Evolutionary conservation across 2,113 vertebrate species (phyloP).

Genomic region (Phoxinus phoxinus): DNA sequence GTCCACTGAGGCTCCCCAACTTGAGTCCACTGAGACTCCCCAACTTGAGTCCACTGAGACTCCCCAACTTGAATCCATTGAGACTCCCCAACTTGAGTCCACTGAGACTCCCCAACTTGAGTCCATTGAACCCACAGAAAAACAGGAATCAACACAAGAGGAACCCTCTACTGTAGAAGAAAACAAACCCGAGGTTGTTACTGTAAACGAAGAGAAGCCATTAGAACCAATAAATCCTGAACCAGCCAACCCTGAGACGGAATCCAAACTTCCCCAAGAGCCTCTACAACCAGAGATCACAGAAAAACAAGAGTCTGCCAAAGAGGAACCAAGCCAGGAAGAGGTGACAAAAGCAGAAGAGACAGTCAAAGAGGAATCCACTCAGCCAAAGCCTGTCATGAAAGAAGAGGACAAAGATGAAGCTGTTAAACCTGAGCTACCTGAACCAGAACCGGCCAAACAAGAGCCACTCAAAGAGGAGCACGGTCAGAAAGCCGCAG

Average conservation of each 20-base stretch:
- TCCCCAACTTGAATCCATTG: not conserved
- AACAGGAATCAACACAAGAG: conserved; percentile 43
- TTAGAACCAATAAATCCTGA: conserved; percentile 5
- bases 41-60: not conserved
- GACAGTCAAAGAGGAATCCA: not conserved
- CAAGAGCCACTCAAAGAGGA: conserved; percentile 22
- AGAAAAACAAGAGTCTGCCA: conserved; percentile 19
- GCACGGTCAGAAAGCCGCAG: not conserved
- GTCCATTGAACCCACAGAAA: conserved; percentile 33
- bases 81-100: not conserved
- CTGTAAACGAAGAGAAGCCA: conserved; percentile 1
- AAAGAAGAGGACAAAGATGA: conserved; percentile 13
- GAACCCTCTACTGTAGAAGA: conserved; percentile 7
- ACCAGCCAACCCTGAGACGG: not conserved
- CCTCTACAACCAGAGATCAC: not conserved
- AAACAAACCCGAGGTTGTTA: not conserved
- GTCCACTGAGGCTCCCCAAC: no score
- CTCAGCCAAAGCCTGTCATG: conserved; percentile 17
- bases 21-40: not conserved
- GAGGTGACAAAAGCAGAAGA: conserved; percentile 33
- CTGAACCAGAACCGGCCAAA: not conserved
- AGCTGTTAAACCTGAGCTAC: not conserved
- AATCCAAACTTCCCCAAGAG: not conserved
- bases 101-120: not conserved
- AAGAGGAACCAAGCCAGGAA: not conserved